Evolutionary conservation across 2,797 vertebrate species (phyloP), one percentile per base, ranked within the genome.

Genomic region (Sphaeramia orbicularis): DNA sequence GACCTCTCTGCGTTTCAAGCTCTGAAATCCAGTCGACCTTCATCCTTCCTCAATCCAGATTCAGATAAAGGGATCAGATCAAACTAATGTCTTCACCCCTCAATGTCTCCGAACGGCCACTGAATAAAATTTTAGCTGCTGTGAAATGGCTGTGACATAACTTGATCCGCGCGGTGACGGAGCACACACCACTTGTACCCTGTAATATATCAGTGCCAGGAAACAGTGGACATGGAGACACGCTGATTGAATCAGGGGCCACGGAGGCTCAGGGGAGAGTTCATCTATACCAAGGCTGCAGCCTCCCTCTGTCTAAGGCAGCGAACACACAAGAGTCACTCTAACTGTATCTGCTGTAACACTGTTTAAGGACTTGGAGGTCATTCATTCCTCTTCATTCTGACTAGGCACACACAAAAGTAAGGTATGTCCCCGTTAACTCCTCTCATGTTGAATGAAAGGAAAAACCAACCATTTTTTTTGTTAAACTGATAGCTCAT

Each of bases 141-240:
- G 86, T 81, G 87, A 90, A 91, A 84, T 49, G 78, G 80, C 85
- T 88, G 86, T 91, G 91, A 94, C 93, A 93, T 93, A 93, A 94
- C 91, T 91, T 92, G 92, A 94, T 94, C 91, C 89, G 72, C 79
- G 81, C 83, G 62, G 87, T 88, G 91, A 93, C 80, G 81, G 81
- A 78, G 53, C 91, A 90, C 90, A 79, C 77, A 63, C 76, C 60
- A 76, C 73, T 67, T 80, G 83, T 85, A 84, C 90, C 84, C 84
- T 73, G 92, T 76, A 86, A 94, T 95, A 93, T 51, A 94, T 95
- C 94, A 95, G 90, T 94, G 94, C 92, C 94, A 94, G 91, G 84
- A 92, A 87, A 90, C 75, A 76, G 85, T 81, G 86, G 85, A 92
- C 74, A 58, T 76, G 62, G 83, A 91, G 91, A 86, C 80, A 47